Evolutionary conservation across 2,113 vertebrate genomes (phyloP), one percentile per base, ranked within the genome.

Genomic region (Mormyrus iriodes): DNA sequence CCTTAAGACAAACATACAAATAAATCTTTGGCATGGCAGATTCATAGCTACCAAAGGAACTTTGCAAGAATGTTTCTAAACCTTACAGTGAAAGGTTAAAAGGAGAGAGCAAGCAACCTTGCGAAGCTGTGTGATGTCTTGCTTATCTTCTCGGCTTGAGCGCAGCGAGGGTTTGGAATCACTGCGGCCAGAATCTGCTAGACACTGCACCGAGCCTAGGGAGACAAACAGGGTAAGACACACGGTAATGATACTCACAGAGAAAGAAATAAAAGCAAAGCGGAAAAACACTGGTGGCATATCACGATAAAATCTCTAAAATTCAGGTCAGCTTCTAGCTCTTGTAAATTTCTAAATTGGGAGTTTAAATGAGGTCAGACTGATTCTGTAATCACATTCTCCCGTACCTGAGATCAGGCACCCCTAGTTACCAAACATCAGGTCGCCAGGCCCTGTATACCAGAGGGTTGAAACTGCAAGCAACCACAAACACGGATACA

Each of bases 111-210:
- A 27, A 44, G 31, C 39, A 48, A 97, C 97, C 96, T 96, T 96
- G 61, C 97, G 96, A 48, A 98, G 94, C 0, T 97, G 96, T 2
- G 89, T 13, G 10, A 95, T 27, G 1, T 96, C 94, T 1, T 94
- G 90, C 86, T 95, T 95, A 87, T 97, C 96, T 0, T 97, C 96
- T 76, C 93, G 94, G 0, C 95, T 92, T 0, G 94, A 94, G 17
- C 94, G 94, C 87, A 95, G 91, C 0, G 90, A 92, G 3, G 92
- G 92, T 13, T 94, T 93, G 15, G 95, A 96, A 83, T 96, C 96
- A 8, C 94, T 94, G 19, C 95, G 92, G 3, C 95, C 94, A 0
- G 93, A 93, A 46, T 96, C 95, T 0, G 91, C 91, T 0, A 95
- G 92, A 89, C 92, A 92, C n/a, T 90, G 93, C 61, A 90, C 84